Conservation (phyloP, 37 sponge, comb jelly and placozoan genomes). For the Chondrilla cf. caribensis region DNA sequence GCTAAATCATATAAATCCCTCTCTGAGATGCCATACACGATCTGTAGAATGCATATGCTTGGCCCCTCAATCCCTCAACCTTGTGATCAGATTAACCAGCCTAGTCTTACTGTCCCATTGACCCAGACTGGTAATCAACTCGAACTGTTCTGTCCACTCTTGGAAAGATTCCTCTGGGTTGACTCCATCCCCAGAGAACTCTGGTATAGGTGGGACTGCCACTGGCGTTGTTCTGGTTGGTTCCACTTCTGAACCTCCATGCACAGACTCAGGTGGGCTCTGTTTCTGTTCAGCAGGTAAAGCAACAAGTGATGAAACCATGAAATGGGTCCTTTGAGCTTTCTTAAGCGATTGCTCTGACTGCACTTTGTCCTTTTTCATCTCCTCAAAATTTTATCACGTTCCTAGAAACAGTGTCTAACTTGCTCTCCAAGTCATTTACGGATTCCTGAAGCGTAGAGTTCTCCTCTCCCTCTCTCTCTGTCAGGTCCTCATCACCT, state of each 20-base stretch:
- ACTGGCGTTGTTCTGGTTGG: no score
- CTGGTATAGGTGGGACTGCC: constrained; percentile 33
- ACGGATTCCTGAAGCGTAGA: background rate
- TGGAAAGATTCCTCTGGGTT: background rate
- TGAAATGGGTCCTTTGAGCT: no score
- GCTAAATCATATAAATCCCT: constrained; percentile 7
- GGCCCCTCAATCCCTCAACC: constrained; percentile 26
- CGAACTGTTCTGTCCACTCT: no score
- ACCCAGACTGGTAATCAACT: background rate
- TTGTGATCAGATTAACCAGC: constrained; percentile 27
- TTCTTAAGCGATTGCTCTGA: background rate
- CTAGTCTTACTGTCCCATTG: constrained; percentile 24
- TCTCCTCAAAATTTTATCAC: no score
- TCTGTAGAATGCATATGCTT: constrained; percentile 40
- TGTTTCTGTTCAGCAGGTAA: no score
- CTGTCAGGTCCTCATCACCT: no score
- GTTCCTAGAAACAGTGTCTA: no score
- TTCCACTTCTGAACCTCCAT: no score
- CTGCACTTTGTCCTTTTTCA: no score
- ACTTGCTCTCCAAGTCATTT: background rate
- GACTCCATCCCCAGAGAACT: constrained; percentile 42
- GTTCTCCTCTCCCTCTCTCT: no score
- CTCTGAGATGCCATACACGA: constrained; percentile 29
- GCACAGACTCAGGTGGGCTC: no score
- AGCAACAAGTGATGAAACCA: no score